Percentiles rank a stretch among this genome's conserved stretches.
Conservation (phyloP, 2,888 invertebrate species). For the Peribatodes rhomboidaria region DNA sequence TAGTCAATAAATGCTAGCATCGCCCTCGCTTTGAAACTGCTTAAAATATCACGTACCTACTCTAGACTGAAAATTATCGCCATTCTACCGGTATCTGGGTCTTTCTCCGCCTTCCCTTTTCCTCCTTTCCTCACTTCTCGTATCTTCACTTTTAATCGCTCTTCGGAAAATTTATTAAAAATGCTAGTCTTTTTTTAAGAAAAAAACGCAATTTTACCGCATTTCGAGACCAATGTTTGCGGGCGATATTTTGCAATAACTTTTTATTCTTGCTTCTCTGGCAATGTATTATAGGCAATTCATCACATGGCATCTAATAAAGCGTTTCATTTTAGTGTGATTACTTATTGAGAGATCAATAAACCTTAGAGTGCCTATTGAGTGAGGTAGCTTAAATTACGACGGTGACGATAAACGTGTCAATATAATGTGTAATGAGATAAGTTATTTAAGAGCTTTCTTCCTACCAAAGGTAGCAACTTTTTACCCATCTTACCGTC, state of each 20-base stretch:
- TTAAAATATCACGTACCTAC: conserved; percentile 32
- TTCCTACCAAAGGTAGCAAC: too few relatives aligned
- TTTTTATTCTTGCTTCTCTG: conserved; percentile 21
- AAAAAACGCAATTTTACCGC: conserved; percentile 38
- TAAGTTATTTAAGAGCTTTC: too few relatives aligned
- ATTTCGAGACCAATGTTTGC: conserved; percentile 26
- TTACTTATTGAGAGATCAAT: conserved; percentile 19
- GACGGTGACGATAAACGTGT: too few relatives aligned
- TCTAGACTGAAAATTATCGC: conserved; percentile 26
- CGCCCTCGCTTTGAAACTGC: conserved; percentile 9
- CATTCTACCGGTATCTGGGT: conserved; percentile 32
- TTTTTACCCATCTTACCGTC: too few relatives aligned
- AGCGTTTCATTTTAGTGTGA: conserved; percentile 25
- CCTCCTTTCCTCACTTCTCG: conserved; percentile 61
- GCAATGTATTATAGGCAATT: conserved; percentile 19
- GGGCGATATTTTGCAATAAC: conserved; percentile 22
- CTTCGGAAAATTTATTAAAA: conserved; percentile 74
- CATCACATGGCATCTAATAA: conserved; percentile 22
- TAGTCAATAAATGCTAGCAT: conserved; percentile 15
- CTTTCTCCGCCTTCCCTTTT: conserved; percentile 36
- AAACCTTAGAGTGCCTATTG: background rate
- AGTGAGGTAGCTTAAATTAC: too few relatives aligned
- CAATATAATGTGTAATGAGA: too few relatives aligned
- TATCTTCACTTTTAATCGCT: conserved; percentile 77
- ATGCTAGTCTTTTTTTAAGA: conserved; percentile 64